Evolutionary conservation across 1,140 invertebrate species (phyloP).

Genomic region (roundworm (Caenorhabditis elegans)): DNA sequence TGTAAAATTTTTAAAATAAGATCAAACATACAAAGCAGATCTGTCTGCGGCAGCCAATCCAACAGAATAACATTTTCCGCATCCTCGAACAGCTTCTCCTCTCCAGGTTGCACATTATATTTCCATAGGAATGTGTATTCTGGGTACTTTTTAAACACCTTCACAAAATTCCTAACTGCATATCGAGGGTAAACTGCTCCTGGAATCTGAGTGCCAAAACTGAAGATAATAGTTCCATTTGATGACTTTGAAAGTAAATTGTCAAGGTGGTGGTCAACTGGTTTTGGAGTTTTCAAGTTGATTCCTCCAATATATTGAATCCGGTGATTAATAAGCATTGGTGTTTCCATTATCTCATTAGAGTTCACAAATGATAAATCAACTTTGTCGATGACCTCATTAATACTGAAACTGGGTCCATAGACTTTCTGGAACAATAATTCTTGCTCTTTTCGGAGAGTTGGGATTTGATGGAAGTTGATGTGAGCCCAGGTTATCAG

Average conservation of each 20-base stretch:
- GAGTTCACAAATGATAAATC: slow-evolving; percentile 38
- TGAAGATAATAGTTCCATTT: slow-evolving; percentile 35
- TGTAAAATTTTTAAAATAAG: too few relatives aligned
- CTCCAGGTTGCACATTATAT: slow-evolving; percentile 26
- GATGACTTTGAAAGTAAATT: neutral
- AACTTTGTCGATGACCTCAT: neutral
- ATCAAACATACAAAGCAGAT: slow-evolving; percentile 31
- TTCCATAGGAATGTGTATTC: slow-evolving; percentile 39
- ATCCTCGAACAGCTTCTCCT: slow-evolving; percentile 35
- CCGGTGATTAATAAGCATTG: slow-evolving; percentile 27
- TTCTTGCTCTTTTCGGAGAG: neutral
- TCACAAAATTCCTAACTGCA: neutral
- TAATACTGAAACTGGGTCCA: neutral
- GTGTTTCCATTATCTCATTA: slow-evolving; percentile 35
- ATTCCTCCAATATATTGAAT: slow-evolving; percentile 43
- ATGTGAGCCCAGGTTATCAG: neutral
- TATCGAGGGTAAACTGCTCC: neutral
- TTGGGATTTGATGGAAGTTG: neutral
- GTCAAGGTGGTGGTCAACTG: slow-evolving; percentile 11
- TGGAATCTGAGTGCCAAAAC: slow-evolving; percentile 40
- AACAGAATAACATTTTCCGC: slow-evolving; percentile 18
- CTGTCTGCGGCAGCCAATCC: slow-evolving; percentile 44
- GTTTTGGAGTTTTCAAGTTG: slow-evolving; percentile 18
- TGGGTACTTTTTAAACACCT: slow-evolving; percentile 28
- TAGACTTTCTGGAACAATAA: neutral